Conservation (phyloP, 2,797 vertebrate species). For the Acomys russatus region DNA sequence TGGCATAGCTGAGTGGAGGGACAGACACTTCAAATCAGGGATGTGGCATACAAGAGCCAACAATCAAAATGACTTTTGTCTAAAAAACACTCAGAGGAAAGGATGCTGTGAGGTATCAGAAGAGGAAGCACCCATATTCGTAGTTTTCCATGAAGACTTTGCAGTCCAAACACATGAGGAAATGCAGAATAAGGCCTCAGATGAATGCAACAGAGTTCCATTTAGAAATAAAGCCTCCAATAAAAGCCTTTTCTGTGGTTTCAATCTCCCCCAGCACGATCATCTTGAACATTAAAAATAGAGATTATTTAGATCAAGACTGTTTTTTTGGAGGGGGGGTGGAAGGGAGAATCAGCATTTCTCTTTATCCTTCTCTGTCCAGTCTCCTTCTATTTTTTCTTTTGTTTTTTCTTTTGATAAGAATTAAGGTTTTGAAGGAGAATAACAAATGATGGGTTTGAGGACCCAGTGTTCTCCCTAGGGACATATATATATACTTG, state of each 20-base stretch:
- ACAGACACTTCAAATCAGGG: conserved; percentile 42
- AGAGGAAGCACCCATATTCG: not conserved
- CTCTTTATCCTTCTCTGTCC: not conserved
- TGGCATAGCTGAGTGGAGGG: conserved; percentile 22
- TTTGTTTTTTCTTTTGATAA: conserved; percentile 67
- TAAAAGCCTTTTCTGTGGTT: conserved; percentile 50
- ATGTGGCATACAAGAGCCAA: not conserved
- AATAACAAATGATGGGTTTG: conserved; percentile 75
- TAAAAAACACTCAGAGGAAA: not conserved
- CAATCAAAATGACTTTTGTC: not conserved
- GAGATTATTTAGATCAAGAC: conserved; percentile 21
- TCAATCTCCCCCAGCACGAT: conserved; percentile 1
- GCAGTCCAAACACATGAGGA: not conserved
- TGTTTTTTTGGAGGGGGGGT: not conserved
- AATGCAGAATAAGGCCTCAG: not conserved
- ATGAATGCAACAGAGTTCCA: not conserved
- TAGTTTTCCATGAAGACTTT: not conserved
- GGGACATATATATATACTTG: not conserved
- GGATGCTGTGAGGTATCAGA: not conserved
- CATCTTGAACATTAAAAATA: conserved; percentile 59
- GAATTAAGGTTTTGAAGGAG: conserved; percentile 75
- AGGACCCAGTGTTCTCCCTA: conserved; percentile 73
- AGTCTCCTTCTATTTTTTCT: not conserved
- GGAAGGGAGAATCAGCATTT: not conserved
- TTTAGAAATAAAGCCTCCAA: conserved; percentile 35